Conservation (phyloP, 2,113 vertebrate genomes). For the Lutjanus erythropterus region DNA sequence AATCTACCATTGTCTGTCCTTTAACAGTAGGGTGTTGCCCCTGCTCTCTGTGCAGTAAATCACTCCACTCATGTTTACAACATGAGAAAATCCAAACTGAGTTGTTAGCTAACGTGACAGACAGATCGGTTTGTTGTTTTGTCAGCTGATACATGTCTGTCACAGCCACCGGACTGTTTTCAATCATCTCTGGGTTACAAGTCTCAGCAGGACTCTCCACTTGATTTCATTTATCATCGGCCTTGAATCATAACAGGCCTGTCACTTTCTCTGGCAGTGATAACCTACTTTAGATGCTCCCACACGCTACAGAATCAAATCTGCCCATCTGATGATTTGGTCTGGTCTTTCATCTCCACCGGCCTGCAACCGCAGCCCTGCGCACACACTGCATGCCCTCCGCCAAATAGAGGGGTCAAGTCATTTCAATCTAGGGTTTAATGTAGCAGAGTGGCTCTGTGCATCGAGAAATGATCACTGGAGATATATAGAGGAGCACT, state of each 20-base stretch:
- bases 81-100: constrained; percentile 35
- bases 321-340: constrained; percentile 64
- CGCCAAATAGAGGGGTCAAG: constrained; percentile 61
- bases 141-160: constrained; percentile 56
- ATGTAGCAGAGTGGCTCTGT: constrained; percentile 16
- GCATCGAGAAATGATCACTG: not conserved
- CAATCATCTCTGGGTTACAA: constrained; percentile 70
- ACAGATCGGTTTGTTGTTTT: constrained; percentile 60
- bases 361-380: constrained; percentile 1
- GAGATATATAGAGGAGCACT: constrained; percentile 34
- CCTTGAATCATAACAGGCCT: constrained; percentile 70
- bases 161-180: constrained; percentile 43
- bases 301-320: constrained; percentile 67
- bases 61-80: constrained; percentile 19
- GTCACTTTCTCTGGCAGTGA: constrained; percentile 65
- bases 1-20: not conserved
- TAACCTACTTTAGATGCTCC: constrained; percentile 74
- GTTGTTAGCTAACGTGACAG: constrained; percentile 50
- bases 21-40: not conserved
- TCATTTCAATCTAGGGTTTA: constrained; percentile 59
- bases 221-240: constrained; percentile 75
- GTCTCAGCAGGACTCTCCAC: constrained; percentile 62
- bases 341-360: constrained; percentile 44
- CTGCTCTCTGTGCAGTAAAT: constrained; percentile 19
- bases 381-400: constrained; percentile 18